phyloP scores from a whole-genome alignment of 2,888 invertebrate genomes.

The Dynastes maya region DNA sequence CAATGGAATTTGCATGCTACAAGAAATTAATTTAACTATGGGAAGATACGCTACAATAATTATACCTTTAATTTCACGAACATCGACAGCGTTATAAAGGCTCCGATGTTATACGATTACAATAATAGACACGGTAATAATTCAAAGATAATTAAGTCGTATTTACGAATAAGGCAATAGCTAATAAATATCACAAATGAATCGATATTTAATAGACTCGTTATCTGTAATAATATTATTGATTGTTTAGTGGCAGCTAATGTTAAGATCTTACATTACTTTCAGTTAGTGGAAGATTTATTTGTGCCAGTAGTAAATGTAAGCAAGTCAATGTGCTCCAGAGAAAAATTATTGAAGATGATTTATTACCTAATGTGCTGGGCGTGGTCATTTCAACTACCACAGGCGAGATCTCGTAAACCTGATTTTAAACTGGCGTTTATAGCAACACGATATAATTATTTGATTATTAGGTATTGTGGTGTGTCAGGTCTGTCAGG shows the following conservation, averaged over 20 bases:
- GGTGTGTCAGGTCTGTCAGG: conserved; percentile 38
- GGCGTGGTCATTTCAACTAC: conserved; percentile 49
- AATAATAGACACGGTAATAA: conserved; percentile 45
- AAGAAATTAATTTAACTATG: neutral
- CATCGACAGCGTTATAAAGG: neutral
- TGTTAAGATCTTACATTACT: conserved; percentile 19
- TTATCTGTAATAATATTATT: conserved; percentile 49
- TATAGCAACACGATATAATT: conserved; percentile 48
- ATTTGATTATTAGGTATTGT: conserved; percentile 49
- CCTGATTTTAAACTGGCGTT: conserved; percentile 43
- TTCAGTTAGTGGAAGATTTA: conserved; percentile 33
- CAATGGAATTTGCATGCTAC: neutral
- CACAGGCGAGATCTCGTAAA: conserved; percentile 28
- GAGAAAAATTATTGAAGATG: conserved; percentile 50
- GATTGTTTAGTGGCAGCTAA: conserved; percentile 41
- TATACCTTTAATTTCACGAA: neutral
- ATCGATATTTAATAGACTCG: conserved; percentile 53
- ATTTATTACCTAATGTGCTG: conserved; percentile 51
- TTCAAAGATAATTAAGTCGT: conserved; percentile 52
- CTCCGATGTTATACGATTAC: conserved; percentile 9
- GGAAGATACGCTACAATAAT: neutral
- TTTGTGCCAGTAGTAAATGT: conserved; percentile 44
- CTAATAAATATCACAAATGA: conserved; percentile 52
- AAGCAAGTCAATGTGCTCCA: conserved; percentile 34
- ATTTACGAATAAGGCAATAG: conserved; percentile 39